phyloP scores from a whole-genome alignment of 2,113 vertebrate species.

The Collichthys lucidus region DNA sequence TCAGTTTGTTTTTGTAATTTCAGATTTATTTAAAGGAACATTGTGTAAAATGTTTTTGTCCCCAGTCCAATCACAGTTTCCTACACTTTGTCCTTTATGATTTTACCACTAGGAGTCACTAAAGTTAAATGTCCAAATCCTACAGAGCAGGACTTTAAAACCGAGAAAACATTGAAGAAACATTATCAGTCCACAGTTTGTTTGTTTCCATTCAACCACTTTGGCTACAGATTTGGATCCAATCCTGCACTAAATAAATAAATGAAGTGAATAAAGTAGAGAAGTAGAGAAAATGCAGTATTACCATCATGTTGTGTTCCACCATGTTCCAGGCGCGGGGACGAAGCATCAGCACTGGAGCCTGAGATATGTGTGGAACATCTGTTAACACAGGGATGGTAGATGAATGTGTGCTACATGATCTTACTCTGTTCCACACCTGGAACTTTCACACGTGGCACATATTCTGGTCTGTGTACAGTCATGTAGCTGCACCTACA shows the following conservation, averaged over 20 bases:
- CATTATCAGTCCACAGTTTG: neutral
- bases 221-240: neutral
- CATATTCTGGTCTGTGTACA: neutral
- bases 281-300: too few species aligned
- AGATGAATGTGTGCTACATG: neutral
- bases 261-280: neutral
- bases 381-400: slow-evolving; percentile 58
- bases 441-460: neutral
- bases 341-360: slow-evolving; percentile 86
- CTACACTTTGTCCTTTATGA: neutral
- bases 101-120: neutral
- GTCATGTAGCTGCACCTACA: neutral
- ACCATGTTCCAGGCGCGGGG: slow-evolving; percentile 88
- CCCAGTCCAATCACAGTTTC: too few species aligned
- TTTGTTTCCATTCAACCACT: neutral
- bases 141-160: neutral
- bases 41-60: too few species aligned
- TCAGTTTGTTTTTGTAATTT: too few species aligned
- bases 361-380: slow-evolving; percentile 80
- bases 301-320: slow-evolving; percentile 85
- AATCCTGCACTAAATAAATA: neutral
- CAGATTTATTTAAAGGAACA: too few species aligned
- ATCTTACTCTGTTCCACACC: neutral
- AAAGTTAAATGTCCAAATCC: neutral
- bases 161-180: neutral